Conservation (phyloP, 2,888 invertebrate species). For the Oscheius myriophilus region DNA sequence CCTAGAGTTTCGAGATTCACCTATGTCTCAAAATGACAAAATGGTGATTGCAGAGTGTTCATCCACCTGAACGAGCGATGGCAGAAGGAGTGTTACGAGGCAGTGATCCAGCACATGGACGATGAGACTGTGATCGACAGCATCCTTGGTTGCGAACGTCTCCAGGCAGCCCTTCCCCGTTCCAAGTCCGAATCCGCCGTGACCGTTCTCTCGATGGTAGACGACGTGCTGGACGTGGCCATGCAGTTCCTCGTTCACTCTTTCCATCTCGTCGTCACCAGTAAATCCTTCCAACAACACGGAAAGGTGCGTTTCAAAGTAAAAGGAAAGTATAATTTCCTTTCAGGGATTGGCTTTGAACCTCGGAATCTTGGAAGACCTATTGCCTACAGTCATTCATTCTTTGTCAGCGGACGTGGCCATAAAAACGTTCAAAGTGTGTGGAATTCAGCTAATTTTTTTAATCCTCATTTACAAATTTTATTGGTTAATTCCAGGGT, state of each 20-base stretch:
- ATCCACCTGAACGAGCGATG: constrained; percentile 83
- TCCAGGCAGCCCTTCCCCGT: constrained; percentile 73
- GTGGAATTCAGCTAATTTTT: neutral
- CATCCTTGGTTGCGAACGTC: constrained; percentile 84
- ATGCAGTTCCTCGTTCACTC: constrained; percentile 83
- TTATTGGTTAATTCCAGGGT: too few species aligned
- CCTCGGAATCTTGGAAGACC: constrained; percentile 82
- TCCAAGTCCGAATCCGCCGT: constrained; percentile 79
- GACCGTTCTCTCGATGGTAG: constrained; percentile 83
- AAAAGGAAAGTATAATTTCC: neutral
- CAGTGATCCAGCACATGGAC: constrained; percentile 71
- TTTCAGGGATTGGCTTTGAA: constrained; percentile 80
- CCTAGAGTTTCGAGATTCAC: too few species aligned
- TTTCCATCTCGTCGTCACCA: constrained; percentile 81
- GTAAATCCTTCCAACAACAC: constrained; percentile 78
- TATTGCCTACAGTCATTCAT: constrained; percentile 82
- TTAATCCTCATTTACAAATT: too few species aligned
- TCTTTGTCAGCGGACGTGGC: constrained; percentile 84
- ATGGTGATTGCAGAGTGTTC: constrained; percentile 79
- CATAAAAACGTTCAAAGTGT: constrained; percentile 77
- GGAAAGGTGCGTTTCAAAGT: constrained; percentile 73
- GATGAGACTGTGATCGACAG: constrained; percentile 85
- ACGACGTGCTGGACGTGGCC: constrained; percentile 83
- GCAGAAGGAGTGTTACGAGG: constrained; percentile 67
- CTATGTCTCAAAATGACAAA: neutral